A percentile compares a stretch with the other conserved stretches of the same genome.
phyloP scores from a whole-genome alignment of 30 jellyfish, hydroid and myxozoan species.

The Nemopilema nomurai region DNA sequence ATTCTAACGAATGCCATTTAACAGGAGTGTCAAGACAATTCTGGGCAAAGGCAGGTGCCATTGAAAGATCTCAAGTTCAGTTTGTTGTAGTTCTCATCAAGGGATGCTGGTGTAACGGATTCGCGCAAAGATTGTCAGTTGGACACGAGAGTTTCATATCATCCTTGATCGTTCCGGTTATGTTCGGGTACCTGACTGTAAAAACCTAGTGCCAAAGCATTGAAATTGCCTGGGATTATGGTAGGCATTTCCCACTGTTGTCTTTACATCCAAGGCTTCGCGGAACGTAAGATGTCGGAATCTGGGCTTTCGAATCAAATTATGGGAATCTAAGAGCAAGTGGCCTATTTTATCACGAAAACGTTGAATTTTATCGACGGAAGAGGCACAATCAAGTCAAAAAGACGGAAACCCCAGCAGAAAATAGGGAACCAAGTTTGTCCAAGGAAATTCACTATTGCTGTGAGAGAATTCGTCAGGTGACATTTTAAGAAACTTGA shows the following conservation, averaged over 20 bases:
- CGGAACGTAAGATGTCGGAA: too few relatives aligned
- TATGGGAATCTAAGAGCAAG: background rate
- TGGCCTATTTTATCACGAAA: background rate
- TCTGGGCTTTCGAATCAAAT: too few relatives aligned
- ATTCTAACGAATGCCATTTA: background rate
- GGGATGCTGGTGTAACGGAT: background rate
- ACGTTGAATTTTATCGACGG: background rate
- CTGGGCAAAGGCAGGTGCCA: background rate
- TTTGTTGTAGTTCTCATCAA: background rate
- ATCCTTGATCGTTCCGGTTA: background rate
- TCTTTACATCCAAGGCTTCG: background rate
- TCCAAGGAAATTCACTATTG: background rate
- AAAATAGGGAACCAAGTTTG: background rate
- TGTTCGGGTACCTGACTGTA: too few relatives aligned
- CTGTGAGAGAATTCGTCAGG: background rate
- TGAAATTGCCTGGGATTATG: too few relatives aligned
- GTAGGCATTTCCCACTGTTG: too few relatives aligned
- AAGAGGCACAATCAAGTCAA: background rate
- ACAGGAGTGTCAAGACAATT: background rate
- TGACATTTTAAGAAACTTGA: background rate
- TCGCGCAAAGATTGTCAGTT: background rate
- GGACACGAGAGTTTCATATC: background rate
- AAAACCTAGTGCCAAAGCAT: too few relatives aligned
- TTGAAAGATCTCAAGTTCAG: background rate
- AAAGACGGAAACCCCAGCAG: background rate